Percentiles rank a stretch among this genome's conserved stretches.
Conservation (phyloP, 2,113 vertebrate genomes). For the Limanda limanda region DNA sequence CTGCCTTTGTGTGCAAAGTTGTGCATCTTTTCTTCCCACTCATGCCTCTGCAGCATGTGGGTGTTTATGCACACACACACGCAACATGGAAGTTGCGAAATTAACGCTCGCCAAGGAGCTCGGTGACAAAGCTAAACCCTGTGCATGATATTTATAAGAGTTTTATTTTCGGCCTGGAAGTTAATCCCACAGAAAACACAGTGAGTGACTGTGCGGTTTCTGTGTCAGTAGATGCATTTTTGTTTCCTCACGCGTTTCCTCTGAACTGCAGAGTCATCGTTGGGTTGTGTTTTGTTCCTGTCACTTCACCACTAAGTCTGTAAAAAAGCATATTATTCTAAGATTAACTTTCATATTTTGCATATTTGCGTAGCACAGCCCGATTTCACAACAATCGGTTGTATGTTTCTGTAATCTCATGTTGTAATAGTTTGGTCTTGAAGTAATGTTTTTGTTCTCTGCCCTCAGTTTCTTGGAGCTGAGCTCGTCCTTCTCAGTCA, state of each 20-base stretch:
- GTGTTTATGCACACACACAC: constrained; percentile 5
- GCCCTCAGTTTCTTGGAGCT: constrained; percentile 93
- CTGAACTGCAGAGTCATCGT: constrained; percentile 35
- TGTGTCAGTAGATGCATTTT: constrained; percentile 26
- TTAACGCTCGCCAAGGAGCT: neutral
- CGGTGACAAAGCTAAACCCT: neutral
- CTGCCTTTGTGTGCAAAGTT: neutral
- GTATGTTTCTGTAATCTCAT: constrained; percentile 58
- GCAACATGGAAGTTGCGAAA: neutral
- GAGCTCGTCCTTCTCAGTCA: constrained; percentile 91
- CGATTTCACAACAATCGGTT: constrained; percentile 63
- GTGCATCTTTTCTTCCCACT: neutral
- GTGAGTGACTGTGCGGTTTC: constrained; percentile 18
- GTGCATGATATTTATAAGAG: neutral
- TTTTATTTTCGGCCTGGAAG: constrained; percentile 21
- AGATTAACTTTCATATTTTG: constrained; percentile 65
- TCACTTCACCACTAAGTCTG: constrained; percentile 26
- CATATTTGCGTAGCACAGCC: constrained; percentile 50
- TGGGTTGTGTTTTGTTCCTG: constrained; percentile 51
- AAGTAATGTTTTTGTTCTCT: constrained; percentile 64
- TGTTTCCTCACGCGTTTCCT: neutral
- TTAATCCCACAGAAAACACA: neutral
- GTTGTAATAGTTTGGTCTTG: constrained; percentile 66
- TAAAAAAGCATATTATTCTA: constrained; percentile 48
- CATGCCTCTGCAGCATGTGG: constrained; percentile 4